Conservation (phyloP, 37 sponge, comb jelly and placozoan species). For the Hormiphora californensis region DNA sequence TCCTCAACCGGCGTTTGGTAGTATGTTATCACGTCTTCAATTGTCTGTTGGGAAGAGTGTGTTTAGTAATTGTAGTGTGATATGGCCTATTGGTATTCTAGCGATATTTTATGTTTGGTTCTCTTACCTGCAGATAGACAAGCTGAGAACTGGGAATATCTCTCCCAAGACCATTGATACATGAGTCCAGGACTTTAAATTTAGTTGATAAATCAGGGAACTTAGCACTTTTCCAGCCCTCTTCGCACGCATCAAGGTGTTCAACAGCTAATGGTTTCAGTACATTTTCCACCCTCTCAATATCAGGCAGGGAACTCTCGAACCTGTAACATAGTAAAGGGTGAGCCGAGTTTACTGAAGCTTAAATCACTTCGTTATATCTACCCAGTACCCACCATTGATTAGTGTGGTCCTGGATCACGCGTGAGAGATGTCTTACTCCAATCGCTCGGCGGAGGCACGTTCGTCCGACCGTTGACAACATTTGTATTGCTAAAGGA, state of each 20-base stretch:
- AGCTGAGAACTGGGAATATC: slow-evolving; percentile 47
- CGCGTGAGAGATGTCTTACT: too few species aligned
- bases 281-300: not conserved
- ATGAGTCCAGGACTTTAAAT: not conserved
- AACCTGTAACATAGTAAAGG: not conserved
- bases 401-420: too few species aligned
- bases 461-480: too few species aligned
- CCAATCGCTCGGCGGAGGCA: too few species aligned
- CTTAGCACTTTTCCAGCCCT: not conserved
- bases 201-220: slow-evolving; percentile 10
- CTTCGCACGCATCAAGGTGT: not conserved
- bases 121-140: not conserved
- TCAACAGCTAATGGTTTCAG: not conserved
- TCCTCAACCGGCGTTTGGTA: slow-evolving; percentile 20
- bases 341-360: too few species aligned
- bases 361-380: too few species aligned
- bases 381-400: too few species aligned
- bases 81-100: too few species aligned
- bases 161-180: not conserved
- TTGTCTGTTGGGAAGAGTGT: too few species aligned
- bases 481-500: too few species aligned
- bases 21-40: not conserved
- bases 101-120: too few species aligned
- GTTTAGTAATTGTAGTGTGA: too few species aligned
- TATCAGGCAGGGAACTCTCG: not conserved